Evolutionary conservation across 2,797 vertebrate species (phyloP).

Genomic region (Tapera naevia): DNA sequence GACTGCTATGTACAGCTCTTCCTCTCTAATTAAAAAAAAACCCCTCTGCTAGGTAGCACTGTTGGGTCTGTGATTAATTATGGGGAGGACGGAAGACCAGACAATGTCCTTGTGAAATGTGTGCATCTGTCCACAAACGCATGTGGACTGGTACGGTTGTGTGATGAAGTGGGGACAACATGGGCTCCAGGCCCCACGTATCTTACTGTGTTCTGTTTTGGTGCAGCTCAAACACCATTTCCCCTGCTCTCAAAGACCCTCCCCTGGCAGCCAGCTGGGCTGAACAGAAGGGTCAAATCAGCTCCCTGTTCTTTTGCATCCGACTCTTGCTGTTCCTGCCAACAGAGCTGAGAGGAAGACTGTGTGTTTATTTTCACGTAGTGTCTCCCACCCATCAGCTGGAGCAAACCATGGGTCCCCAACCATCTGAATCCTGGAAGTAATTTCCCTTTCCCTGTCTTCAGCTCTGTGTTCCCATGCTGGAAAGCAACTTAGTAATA

Average conservation of each 20-base stretch:
- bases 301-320: not conserved
- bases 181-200: not conserved
- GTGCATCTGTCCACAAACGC: not conserved
- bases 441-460: not conserved
- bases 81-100: not conserved
- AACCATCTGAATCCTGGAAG: not conserved
- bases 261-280: not conserved
- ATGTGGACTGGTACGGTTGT: fast-evolving
- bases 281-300: not conserved
- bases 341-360: not conserved
- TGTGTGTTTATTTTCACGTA: not conserved
- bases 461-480: not conserved
- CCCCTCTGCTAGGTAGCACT: not conserved
- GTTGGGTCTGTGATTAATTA: not conserved
- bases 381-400: conserved; percentile 1
- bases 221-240: not conserved
- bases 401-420: not conserved
- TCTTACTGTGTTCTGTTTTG: not conserved
- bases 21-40: not conserved
- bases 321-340: not conserved
- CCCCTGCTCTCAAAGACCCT: not conserved
- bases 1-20: not conserved
- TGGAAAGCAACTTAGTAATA: not conserved
- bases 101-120: not conserved
- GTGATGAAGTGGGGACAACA: not conserved